Base-by-base conservation (phyloP, 2,888 invertebrate genomes). In the Chymomyza procnemis region DNA sequence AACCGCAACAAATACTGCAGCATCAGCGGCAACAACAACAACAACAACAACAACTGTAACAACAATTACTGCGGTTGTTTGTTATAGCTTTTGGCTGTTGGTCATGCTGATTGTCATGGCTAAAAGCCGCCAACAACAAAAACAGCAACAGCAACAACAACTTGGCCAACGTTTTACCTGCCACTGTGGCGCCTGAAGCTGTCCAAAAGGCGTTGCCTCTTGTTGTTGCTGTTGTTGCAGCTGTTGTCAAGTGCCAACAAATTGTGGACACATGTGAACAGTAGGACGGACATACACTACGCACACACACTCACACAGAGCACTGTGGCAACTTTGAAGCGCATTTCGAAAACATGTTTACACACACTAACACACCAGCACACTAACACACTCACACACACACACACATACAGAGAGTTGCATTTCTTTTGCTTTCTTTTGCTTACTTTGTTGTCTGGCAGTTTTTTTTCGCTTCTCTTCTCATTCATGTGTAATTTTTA, bases 241-340 rank as follows among this genome's bases (percentile, higher is more conserved):
- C 59, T 81, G 81, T 85, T 86, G 81, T 84, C 87, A 86, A 86
- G 81, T 86, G 87, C 71, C 87, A 82, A 84, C 79, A 74, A 80
- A 69, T 79, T 41, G 34, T 41, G 81, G 81, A 86, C 82, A 56
- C 30, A 86, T 76, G 69, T 75, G 84, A 75, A 81, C 77, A 69
- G 54, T 14, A 6, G 6, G 26, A 26, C 26, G 5, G 4, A 26
- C 26, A 26, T 26, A 26, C 26, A 26, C 19, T 22, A 18, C 8
- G 18, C 3, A 52, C 18, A 18, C 3, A 52, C 65, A 64, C 41
- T 73, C 74, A 26, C 6, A 26, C 6, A 26, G 4, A 26, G 64
- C 62, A 73, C 70, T 12, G 12, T 34, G 12, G 80, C 80, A 67
- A 64, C 80, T 74, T 74, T 83, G 87, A 77, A 80, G 79, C 77